Evolutionary conservation across 2,797 vertebrate species (phyloP).

Genomic region (Gymnothorax javanicus): DNA sequence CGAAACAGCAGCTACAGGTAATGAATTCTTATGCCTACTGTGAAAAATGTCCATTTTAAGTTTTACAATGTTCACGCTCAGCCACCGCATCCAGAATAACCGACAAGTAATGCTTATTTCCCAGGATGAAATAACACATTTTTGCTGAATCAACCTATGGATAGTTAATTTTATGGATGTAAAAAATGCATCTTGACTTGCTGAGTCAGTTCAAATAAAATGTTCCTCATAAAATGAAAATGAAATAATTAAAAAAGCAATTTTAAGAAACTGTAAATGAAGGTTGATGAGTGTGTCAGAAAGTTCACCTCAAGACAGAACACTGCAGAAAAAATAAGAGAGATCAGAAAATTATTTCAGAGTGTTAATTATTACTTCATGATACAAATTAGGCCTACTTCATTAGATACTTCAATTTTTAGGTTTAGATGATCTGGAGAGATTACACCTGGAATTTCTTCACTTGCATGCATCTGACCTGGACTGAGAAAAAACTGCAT

Average conservation of each 20-base stretch:
- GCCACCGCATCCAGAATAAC: not conserved
- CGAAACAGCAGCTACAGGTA: not conserved
- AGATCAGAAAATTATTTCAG: too few species aligned
- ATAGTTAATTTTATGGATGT: not conserved
- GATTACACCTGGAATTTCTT: too few species aligned
- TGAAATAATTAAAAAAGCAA: not conserved
- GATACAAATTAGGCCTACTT: too few species aligned
- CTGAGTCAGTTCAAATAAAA: not conserved
- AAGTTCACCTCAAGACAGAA: too few species aligned
- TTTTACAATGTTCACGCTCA: slow-evolving; percentile 2
- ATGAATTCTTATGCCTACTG: not conserved
- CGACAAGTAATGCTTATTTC: not conserved
- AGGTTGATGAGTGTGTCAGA: not conserved
- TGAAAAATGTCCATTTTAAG: not conserved
- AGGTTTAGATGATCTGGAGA: too few species aligned
- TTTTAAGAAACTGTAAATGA: not conserved
- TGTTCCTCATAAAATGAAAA: not conserved
- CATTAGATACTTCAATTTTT: too few species aligned
- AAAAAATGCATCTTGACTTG: not conserved
- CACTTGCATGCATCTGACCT: too few species aligned
- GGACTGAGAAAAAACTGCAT: not conserved
- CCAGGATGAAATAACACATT: not conserved
- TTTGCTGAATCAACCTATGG: not conserved
- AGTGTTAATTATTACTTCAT: too few species aligned
- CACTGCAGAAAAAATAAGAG: too few species aligned